A percentile compares a stretch with the other conserved stretches of the same genome.
phyloP scores from a whole-genome alignment of 2,113 vertebrate species.

The Boleophthalmus pectinirostris region DNA sequence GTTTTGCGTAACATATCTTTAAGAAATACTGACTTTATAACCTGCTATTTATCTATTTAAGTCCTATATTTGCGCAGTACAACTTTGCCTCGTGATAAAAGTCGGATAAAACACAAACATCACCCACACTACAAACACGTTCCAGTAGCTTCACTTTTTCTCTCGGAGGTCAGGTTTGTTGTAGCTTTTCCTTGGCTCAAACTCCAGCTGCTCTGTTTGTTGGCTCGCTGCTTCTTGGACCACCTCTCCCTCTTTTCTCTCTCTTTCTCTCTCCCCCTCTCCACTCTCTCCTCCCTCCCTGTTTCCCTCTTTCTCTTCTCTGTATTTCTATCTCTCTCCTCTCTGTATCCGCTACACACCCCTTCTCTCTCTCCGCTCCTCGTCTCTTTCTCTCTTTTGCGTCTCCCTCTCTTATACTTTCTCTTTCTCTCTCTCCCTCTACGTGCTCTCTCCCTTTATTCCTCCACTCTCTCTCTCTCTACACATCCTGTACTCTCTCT shows the following conservation, averaged over 20 bases:
- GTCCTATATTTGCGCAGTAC: not conserved
- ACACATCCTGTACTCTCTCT: too few relatives aligned
- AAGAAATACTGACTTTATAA: too few relatives aligned
- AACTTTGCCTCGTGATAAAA: not conserved
- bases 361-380: too few relatives aligned
- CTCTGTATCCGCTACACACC: too few relatives aligned
- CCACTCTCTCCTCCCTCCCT: slow-evolving; percentile 37
- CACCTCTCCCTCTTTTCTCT: slow-evolving; percentile 16
- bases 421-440: not conserved
- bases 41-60: too few relatives aligned
- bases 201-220: slow-evolving; percentile 56
- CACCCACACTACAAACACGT: slow-evolving; percentile 14
- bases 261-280: not conserved
- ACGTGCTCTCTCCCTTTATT: too few relatives aligned
- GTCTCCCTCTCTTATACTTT: not conserved
- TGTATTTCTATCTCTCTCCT: too few relatives aligned
- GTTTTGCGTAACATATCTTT: too few relatives aligned
- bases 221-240: slow-evolving; percentile 45
- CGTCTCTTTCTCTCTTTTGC: too few relatives aligned
- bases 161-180: slow-evolving; percentile 23
- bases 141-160: slow-evolving; percentile 16
- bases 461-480: too few relatives aligned
- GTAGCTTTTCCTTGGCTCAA: slow-evolving; percentile 31
- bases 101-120: not conserved
- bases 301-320: slow-evolving; percentile 24